These are phyloP conservation scores for Toxotes chatareus DNA, from an alignment of 2,113 vertebrate species.

Conservation along the genomic window DNA sequence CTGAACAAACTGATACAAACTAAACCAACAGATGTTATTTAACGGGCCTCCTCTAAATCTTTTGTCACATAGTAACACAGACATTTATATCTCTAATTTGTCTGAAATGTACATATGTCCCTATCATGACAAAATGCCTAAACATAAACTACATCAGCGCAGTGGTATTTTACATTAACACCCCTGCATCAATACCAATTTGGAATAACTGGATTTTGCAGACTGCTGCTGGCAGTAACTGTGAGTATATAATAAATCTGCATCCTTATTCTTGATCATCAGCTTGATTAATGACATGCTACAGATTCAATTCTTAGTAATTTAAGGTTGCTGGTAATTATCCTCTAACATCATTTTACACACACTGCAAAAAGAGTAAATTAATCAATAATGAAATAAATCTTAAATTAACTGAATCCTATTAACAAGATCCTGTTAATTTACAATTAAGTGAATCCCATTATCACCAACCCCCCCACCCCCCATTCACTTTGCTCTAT, in stretches of 20 bases:
- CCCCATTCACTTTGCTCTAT: constrained; percentile 58
- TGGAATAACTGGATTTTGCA: constrained; percentile 36
- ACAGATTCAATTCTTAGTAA: constrained; percentile 64
- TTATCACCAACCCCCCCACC: constrained; percentile 70
- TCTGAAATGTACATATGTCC: constrained; percentile 4
- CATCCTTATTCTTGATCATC: constrained; percentile 64
- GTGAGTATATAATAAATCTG: constrained; percentile 59
- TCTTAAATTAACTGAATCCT: constrained; percentile 80
- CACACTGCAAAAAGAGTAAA: constrained; percentile 64
- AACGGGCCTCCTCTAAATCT: constrained; percentile 31
- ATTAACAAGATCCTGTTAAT: constrained; percentile 81
- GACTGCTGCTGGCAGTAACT: constrained; percentile 51
- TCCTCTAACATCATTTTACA: constrained; percentile 69
- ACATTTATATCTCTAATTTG: constrained; percentile 20
- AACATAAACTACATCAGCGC: constrained; percentile 28
- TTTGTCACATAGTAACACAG: constrained; percentile 40
- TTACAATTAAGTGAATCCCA: constrained; percentile 80
- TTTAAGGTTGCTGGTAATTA: constrained; percentile 72
- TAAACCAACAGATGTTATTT: constrained; percentile 39
- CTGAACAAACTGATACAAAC: constrained; percentile 49
- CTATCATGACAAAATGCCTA: constrained; percentile 25
- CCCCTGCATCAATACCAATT: constrained; percentile 60
- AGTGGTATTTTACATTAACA: constrained; percentile 25
- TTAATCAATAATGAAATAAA: constrained; percentile 76
- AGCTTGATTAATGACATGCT: constrained; percentile 73